Base-by-base conservation (phyloP, 1,140 invertebrate genomes). In the Gryllus bimaculatus region DNA sequence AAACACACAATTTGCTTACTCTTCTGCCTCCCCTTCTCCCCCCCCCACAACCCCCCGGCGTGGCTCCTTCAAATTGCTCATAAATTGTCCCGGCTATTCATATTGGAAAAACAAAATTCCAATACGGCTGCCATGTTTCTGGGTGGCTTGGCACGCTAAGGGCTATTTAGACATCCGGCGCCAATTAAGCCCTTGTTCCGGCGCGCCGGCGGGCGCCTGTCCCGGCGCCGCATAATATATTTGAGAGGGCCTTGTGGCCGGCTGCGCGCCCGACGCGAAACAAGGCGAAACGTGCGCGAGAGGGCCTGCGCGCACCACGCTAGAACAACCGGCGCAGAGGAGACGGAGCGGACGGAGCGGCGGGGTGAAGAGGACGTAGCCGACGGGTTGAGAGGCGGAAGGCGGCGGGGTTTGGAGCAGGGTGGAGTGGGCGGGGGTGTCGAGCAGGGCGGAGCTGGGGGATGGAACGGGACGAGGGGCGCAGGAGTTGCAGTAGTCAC, bases 1-100 rank as follows among this genome's bases (percentile, higher is more conserved):
- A 18, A 66, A 66, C 54, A 66, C 54, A 66, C 54, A 66, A 66
- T 66, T 66, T 66, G 54, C 54, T 66, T 66, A 66, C 54, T 66
- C 54, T 66, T 66, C 54, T 66, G 26, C 26, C 26, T 39, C 26
- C 26, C 26, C 26, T 5, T 39, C n/a, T n/a, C n/a, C n/a, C n/a
- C n/a, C n/a, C 5, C 26, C 26, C 26, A 1, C 26, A 39, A 39
- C 26, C 26, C 54, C 54, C 18, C 54, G 10, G 54, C 54, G 54
- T 66, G 54, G 54, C 54, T 66, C 10, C 54, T 66, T 66, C 54
- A 66, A n/a, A 66, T 66, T 66, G 54, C 54, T n/a, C 54, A 66
- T 66, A 66, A 66, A 66, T 66, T 66, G 54, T 66, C 54, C 54
- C 7, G 54, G 2, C 7, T 66, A 66, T 66, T 66, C 54, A 66